phyloP scores from a whole-genome alignment of 2,888 invertebrate genomes.

The Andrena trimmerana region DNA sequence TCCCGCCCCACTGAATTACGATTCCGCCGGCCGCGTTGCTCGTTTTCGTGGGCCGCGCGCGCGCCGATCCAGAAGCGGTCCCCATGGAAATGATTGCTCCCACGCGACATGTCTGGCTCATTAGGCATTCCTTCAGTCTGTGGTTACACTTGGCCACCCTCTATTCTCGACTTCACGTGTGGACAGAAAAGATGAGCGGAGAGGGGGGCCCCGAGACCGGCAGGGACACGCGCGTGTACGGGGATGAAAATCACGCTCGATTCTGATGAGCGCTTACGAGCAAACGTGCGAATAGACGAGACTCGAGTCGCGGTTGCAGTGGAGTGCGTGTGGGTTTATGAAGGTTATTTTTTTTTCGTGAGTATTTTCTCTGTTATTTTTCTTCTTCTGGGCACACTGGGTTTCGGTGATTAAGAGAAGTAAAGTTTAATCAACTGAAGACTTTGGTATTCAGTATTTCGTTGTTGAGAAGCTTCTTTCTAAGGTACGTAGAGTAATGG shows the following conservation, averaged over 20 bases:
- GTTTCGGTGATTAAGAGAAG: background rate
- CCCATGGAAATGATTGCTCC: slow-evolving; percentile 79
- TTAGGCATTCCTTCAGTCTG: slow-evolving; percentile 82
- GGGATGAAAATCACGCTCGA: slow-evolving; percentile 41
- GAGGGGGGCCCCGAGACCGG: slow-evolving; percentile 32
- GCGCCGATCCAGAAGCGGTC: slow-evolving; percentile 68
- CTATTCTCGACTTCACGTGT: slow-evolving; percentile 36
- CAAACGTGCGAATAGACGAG: background rate
- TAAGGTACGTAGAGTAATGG: background rate
- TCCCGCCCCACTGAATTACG: slow-evolving; percentile 66
- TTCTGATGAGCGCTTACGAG: slow-evolving; percentile 21
- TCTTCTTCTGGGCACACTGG: too few species aligned
- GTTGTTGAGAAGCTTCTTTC: background rate
- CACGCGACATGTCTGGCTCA: slow-evolving; percentile 81
- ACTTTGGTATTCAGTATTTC: background rate
- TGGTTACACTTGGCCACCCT: slow-evolving; percentile 63
- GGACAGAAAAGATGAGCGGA: slow-evolving; percentile 55
- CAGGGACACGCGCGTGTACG: background rate
- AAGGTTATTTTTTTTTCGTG: background rate
- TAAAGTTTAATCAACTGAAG: background rate
- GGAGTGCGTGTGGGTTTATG: background rate
- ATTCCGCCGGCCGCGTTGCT: slow-evolving; percentile 38
- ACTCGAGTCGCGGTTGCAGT: background rate
- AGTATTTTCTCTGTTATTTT: background rate
- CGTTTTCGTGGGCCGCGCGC: slow-evolving; percentile 29